These are phyloP conservation scores for Drosophila mulleri DNA, from an alignment of 2,888 invertebrate species.

Conservation along the genomic window DNA sequence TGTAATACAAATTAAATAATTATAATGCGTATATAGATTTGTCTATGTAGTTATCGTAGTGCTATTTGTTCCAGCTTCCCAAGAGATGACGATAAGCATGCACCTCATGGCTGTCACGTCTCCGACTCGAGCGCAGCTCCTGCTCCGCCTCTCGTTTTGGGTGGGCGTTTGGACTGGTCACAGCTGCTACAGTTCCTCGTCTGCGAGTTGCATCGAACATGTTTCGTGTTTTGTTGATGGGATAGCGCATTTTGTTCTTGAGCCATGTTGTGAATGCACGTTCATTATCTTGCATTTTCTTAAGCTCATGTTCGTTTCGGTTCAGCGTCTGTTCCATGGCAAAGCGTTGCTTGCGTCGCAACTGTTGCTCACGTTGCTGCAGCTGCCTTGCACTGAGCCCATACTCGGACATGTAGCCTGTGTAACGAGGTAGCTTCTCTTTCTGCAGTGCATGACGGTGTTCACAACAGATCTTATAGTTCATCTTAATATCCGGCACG, in stretches of 20 bases:
- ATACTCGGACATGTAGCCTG: slow-evolving; percentile 86
- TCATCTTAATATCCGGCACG: slow-evolving; percentile 79
- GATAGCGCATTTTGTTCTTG: slow-evolving; percentile 85
- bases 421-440: slow-evolving; percentile 86
- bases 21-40: slow-evolving; percentile 52
- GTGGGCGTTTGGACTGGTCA: slow-evolving; percentile 32
- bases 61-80: slow-evolving; percentile 69
- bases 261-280: slow-evolving; percentile 87
- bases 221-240: slow-evolving; percentile 84
- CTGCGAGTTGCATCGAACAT: slow-evolving; percentile 83
- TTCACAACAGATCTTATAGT: slow-evolving; percentile 85
- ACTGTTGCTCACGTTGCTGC: slow-evolving; percentile 83
- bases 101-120: slow-evolving; percentile 61
- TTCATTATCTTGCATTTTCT: slow-evolving; percentile 86
- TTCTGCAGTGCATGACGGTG: slow-evolving; percentile 81
- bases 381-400: slow-evolving; percentile 86
- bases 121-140: slow-evolving; percentile 21
- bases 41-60: slow-evolving; percentile 16
- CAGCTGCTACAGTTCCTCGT: slow-evolving; percentile 55
- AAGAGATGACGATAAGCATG: slow-evolving; percentile 64
- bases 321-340: slow-evolving; percentile 81
- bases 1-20: slow-evolving; percentile 69
- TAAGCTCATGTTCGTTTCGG: slow-evolving; percentile 84
- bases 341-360: slow-evolving; percentile 79
- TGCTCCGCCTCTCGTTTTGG: slow-evolving; percentile 17